These are phyloP conservation scores for Diadophis punctatus DNA, from an alignment of 2,113 vertebrate species.

Conservation along the genomic window DNA sequence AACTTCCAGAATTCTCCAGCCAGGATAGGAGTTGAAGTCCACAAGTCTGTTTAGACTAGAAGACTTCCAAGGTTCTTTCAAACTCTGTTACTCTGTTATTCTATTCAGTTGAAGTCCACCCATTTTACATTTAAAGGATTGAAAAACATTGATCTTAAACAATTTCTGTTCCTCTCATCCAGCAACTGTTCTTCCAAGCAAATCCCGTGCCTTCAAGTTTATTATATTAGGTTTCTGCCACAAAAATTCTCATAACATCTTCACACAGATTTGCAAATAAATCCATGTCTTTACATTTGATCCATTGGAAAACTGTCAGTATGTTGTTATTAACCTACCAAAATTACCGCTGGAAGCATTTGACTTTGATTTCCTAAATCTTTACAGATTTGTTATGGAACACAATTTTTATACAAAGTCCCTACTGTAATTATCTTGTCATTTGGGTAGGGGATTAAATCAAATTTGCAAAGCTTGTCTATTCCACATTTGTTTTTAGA, in stretches of 20 bases:
- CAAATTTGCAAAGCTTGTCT: slow-evolving; percentile 4
- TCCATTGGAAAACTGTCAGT: background rate
- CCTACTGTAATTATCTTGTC: background rate
- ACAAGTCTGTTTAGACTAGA: background rate
- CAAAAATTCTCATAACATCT: background rate
- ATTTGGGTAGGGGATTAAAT: background rate
- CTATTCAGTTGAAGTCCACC: background rate
- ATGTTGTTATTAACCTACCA: background rate
- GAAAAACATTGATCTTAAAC: background rate
- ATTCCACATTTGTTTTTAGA: background rate
- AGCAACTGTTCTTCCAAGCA: background rate
- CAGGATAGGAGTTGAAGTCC: too few species aligned
- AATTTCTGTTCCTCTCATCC: background rate
- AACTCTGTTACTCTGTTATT: background rate
- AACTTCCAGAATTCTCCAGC: too few species aligned
- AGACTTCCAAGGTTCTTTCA: background rate
- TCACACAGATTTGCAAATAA: background rate
- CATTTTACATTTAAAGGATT: background rate
- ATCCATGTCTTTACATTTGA: background rate
- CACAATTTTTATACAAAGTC: slow-evolving; percentile 14
- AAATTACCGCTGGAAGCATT: slow-evolving; percentile 1
- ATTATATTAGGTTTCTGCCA: background rate
- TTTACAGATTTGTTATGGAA: background rate
- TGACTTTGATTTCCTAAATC: slow-evolving; percentile 10
- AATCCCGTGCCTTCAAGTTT: background rate